phyloP scores from a whole-genome alignment of 1,140 invertebrate species.

The Dendroctonus valens region DNA sequence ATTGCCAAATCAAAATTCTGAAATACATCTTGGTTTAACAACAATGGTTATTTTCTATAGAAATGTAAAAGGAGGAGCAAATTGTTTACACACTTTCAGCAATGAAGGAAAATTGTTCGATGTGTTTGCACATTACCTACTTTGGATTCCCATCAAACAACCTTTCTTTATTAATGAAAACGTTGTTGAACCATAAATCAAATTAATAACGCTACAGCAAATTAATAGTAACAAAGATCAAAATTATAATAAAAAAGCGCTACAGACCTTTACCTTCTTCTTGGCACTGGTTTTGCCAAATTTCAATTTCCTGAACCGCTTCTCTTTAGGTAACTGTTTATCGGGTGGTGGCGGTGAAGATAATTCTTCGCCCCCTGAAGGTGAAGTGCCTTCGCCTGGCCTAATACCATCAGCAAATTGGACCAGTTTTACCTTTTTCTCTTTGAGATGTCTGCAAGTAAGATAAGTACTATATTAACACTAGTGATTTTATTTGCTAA shows the following conservation, averaged over 20 bases:
- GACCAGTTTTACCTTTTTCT: constrained; percentile 52
- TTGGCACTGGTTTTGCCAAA: constrained; percentile 54
- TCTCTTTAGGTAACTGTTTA: constrained; percentile 50
- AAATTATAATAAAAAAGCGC: constrained; percentile 14
- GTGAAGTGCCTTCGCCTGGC: constrained; percentile 66
- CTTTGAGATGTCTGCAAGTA: background rate
- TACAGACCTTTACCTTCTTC: constrained; percentile 53
- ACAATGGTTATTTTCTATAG: background rate
- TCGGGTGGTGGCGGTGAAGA: constrained; percentile 61
- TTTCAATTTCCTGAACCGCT: constrained; percentile 55
- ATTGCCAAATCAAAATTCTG: no score
- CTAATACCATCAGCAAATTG: constrained; percentile 64
- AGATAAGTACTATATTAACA: no score
- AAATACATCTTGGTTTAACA: background rate
- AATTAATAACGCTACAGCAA: background rate
- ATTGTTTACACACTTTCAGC: no score
- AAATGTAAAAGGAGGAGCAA: no score
- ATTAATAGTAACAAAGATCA: background rate
- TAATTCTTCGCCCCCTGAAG: constrained; percentile 63
- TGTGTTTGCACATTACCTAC: no score
- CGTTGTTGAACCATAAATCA: no score
- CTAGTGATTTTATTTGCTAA: no score
- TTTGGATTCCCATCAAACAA: no score
- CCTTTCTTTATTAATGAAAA: no score
- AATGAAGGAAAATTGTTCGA: no score